These are phyloP conservation scores for Caenorhabditis panamensis DNA, from an alignment of 2,888 invertebrate species.

Conservation along the genomic window DNA sequence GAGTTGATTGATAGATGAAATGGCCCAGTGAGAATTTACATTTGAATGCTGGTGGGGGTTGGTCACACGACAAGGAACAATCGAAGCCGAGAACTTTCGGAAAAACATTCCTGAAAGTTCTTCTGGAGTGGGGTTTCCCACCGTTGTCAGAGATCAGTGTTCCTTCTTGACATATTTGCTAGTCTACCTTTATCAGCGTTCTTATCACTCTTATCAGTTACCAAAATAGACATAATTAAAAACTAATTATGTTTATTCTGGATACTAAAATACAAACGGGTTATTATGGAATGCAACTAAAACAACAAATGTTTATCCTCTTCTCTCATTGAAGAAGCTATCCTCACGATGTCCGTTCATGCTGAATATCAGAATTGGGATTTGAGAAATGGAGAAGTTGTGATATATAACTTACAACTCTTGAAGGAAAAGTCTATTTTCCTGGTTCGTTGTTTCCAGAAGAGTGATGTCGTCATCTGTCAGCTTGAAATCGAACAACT, in stretches of 20 bases:
- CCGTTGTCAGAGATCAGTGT: too few species aligned
- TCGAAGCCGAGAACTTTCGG: neutral
- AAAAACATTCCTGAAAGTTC: constrained; percentile 1
- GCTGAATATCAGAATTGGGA: constrained; percentile 52
- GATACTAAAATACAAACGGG: neutral
- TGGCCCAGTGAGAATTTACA: constrained; percentile 34
- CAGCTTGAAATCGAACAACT: constrained; percentile 49
- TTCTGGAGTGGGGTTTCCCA: too few species aligned
- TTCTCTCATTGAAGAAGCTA: constrained; percentile 35
- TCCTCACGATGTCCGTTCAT: constrained; percentile 65
- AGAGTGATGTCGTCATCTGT: constrained; percentile 39
- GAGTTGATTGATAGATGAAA: constrained; percentile 20
- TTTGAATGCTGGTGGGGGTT: constrained; percentile 24
- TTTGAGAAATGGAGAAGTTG: neutral
- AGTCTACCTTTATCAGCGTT: too few species aligned
- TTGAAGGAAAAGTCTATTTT: constrained; percentile 54
- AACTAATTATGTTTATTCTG: neutral
- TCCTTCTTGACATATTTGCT: too few species aligned
- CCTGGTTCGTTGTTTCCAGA: constrained; percentile 32
- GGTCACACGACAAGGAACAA: constrained; percentile 33
- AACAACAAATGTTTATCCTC: neutral
- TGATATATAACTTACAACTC: constrained; percentile 47
- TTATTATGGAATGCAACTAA: neutral
- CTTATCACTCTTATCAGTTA: neutral
- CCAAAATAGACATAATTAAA: neutral